Percentiles rank a stretch among this genome's conserved stretches.
phyloP scores from a whole-genome alignment of 2,888 invertebrate genomes.

The Ennomos fuscantarius region DNA sequence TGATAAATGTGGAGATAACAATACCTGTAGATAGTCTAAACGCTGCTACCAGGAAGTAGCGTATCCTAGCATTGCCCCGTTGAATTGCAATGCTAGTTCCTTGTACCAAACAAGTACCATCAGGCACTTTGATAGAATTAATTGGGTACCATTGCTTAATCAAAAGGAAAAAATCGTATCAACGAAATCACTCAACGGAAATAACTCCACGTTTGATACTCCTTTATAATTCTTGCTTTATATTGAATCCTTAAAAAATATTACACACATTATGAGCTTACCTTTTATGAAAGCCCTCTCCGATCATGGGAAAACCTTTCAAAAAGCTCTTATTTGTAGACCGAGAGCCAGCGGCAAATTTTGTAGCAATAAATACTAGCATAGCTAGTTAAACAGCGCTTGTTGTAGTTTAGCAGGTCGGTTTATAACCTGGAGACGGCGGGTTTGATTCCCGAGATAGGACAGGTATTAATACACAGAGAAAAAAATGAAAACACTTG shows the following conservation, averaged over 20 bases:
- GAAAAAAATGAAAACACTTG: too few species aligned
- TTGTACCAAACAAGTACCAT: too few species aligned
- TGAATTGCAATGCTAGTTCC: too few species aligned
- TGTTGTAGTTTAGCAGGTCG: too few species aligned
- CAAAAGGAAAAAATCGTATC: neutral
- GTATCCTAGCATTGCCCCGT: too few species aligned
- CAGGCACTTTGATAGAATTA: neutral
- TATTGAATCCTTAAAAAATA: constrained; percentile 9
- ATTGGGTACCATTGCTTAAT: neutral
- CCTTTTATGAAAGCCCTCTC: constrained; percentile 22
- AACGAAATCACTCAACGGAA: neutral
- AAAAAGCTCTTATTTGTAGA: constrained; percentile 10
- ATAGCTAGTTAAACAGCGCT: too few species aligned
- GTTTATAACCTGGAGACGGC: too few species aligned
- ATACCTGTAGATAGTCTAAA: too few species aligned
- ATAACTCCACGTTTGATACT: neutral
- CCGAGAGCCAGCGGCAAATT: constrained; percentile 4
- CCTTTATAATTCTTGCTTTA: constrained; percentile 13
- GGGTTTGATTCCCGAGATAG: too few species aligned
- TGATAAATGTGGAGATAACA: too few species aligned
- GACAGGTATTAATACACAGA: too few species aligned
- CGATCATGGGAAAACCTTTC: constrained; percentile 21
- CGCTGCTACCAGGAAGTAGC: too few species aligned
- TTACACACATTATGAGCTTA: constrained; percentile 23
- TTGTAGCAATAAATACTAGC: neutral